Evolutionary conservation across 2,113 vertebrate genomes (phyloP).

Genomic region (Lathamus discolor): DNA sequence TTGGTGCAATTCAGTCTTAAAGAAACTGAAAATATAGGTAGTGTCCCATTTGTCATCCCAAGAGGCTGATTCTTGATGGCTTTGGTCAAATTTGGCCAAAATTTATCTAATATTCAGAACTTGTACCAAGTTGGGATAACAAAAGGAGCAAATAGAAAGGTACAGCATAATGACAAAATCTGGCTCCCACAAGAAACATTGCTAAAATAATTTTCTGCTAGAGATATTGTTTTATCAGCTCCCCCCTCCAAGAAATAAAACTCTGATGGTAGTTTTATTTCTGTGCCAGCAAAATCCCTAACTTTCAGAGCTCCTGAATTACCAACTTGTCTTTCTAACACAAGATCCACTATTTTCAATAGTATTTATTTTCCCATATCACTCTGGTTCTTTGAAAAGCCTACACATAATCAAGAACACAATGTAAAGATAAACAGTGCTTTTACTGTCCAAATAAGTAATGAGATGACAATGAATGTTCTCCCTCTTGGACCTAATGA

Average conservation of each 20-base stretch:
- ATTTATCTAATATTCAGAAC: background rate
- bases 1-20: background rate
- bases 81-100: background rate
- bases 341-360: background rate
- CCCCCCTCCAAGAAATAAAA: background rate
- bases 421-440: background rate
- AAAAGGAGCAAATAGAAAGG: background rate
- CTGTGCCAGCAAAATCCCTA: background rate
- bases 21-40: background rate
- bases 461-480: background rate
- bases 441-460: background rate
- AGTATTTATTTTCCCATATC: background rate
- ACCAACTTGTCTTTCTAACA: background rate
- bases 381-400: background rate
- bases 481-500: background rate
- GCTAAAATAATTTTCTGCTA: background rate
- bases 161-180: background rate
- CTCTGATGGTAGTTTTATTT: background rate
- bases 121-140: background rate
- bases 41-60: background rate
- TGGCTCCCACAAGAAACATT: background rate
- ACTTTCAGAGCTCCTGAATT: background rate
- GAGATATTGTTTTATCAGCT: background rate
- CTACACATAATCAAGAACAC: background rate
- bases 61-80: background rate